These are phyloP conservation scores for Phenganax subtilis DNA, from an alignment of 92 coral and sea anemone genomes.

Conservation along the genomic window DNA sequence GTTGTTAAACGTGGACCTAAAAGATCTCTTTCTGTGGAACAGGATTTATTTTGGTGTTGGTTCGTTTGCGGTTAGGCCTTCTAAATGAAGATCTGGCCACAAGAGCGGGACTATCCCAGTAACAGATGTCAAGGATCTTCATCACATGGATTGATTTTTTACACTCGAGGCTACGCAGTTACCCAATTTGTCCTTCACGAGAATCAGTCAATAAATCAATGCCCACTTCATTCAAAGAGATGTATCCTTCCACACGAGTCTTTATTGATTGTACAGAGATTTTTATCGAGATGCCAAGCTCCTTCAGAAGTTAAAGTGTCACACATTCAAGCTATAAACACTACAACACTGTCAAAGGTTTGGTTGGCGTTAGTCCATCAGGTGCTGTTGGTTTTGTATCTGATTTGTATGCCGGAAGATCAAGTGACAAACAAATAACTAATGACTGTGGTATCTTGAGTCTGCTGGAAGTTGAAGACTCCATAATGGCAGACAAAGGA, in stretches of 20 bases:
- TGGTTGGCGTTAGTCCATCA: conserved; percentile 58
- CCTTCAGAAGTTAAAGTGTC: conserved; percentile 56
- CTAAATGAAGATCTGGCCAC: conserved; percentile 55
- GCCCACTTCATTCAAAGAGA: conserved; percentile 48
- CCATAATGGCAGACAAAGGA: conserved; percentile 62
- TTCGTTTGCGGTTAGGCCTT: conserved; percentile 59
- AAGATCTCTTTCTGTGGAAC: conserved; percentile 54
- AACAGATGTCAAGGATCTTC: conserved; percentile 48
- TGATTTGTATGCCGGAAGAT: conserved; percentile 57
- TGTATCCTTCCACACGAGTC: conserved; percentile 51
- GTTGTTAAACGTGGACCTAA: conserved; percentile 53
- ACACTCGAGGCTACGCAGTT: conserved; percentile 40
- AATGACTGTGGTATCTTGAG: conserved; percentile 51
- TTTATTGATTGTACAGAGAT: conserved; percentile 62
- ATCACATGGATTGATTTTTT: conserved; percentile 63
- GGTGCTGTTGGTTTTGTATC: conserved; percentile 62
- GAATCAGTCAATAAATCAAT: conserved; percentile 46
- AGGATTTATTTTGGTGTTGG: conserved; percentile 54
- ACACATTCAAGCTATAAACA: conserved; percentile 53
- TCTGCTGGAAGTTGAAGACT: conserved; percentile 50
- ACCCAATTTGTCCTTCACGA: conserved; percentile 56
- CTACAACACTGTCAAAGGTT: conserved; percentile 56
- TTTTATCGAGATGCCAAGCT: conserved; percentile 56
- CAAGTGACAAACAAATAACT: conserved; percentile 63
- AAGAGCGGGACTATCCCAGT: conserved; percentile 54